Percentiles rank a stretch among this genome's conserved stretches.
Evolutionary conservation across 2,888 invertebrate species (phyloP).

Genomic region (Drosophila multiciliata): DNA sequence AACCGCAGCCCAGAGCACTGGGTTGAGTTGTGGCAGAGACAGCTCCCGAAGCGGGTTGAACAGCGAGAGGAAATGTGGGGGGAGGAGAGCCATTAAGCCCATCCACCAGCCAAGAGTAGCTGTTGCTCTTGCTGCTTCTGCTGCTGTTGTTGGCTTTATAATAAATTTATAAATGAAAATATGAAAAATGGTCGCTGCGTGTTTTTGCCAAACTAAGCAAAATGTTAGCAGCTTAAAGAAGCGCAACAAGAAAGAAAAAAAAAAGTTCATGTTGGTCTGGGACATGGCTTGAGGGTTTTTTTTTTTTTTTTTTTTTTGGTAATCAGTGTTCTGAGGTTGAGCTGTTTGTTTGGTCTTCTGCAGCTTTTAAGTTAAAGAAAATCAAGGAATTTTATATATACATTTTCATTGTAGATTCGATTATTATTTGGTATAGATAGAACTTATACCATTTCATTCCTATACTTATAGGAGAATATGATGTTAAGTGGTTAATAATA

Average conservation of each 20-base stretch:
- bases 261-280: conserved; percentile 6
- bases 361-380: background rate
- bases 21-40: conserved; percentile 28
- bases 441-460: background rate
- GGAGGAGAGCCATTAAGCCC: conserved; percentile 67
- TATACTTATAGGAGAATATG: background rate
- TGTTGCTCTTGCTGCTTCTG: conserved; percentile 23
- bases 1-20: conserved; percentile 65
- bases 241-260: conserved; percentile 17
- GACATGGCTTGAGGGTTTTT: background rate
- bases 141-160: conserved; percentile 68
- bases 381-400: background rate
- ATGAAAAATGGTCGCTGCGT: conserved; percentile 81
- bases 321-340: conserved; percentile 59
- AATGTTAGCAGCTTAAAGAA: conserved; percentile 51
- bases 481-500: background rate
- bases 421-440: background rate
- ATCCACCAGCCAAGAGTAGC: conserved; percentile 43
- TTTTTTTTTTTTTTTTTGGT: conserved; percentile 15
- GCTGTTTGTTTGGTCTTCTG: conserved; percentile 12
- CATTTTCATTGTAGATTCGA: conserved; percentile 3
- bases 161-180: conserved; percentile 82
- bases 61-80: background rate
- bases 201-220: conserved; percentile 79
- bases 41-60: background rate